Percentiles rank a stretch among this genome's conserved stretches.
Evolutionary conservation across 2,113 vertebrate species (phyloP).

Genomic region (Sinocyclocheilus anophthalmus): DNA sequence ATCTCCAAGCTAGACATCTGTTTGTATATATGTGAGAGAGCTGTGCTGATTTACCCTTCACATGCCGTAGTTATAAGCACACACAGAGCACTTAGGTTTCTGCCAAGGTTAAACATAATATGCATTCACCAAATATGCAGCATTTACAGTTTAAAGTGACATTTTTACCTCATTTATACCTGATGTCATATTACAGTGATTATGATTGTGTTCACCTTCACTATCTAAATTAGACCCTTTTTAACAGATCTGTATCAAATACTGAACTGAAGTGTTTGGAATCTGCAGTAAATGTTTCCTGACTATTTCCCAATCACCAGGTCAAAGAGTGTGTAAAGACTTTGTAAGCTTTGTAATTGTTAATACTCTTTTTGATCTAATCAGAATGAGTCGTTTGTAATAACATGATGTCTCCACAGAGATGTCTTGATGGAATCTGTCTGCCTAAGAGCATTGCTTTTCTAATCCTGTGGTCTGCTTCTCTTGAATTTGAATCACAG

Average conservation of each 20-base stretch:
- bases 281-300: neutral
- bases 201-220: neutral
- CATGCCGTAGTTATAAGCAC: conserved; percentile 22
- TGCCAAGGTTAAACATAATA: conserved; percentile 12
- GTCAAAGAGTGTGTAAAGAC: neutral
- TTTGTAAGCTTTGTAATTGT: neutral
- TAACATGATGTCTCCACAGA: neutral
- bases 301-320: neutral
- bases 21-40: conserved; percentile 22
- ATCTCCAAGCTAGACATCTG: conserved; percentile 35
- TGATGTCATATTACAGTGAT: neutral
- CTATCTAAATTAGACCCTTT: neutral
- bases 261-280: neutral
- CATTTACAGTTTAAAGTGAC: neutral
- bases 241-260: neutral
- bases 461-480: conserved; percentile 31
- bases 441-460: conserved; percentile 18
- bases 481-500: conserved; percentile 42
- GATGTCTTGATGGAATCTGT: neutral
- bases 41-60: conserved; percentile 26
- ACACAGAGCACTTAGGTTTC: neutral
- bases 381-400: neutral
- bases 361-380: conserved; percentile 19
- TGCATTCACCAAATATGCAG: neutral
- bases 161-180: neutral